Evolutionary conservation across 1,140 invertebrate species (phyloP).

Genomic region (Acromyrmex echinatior): DNA sequence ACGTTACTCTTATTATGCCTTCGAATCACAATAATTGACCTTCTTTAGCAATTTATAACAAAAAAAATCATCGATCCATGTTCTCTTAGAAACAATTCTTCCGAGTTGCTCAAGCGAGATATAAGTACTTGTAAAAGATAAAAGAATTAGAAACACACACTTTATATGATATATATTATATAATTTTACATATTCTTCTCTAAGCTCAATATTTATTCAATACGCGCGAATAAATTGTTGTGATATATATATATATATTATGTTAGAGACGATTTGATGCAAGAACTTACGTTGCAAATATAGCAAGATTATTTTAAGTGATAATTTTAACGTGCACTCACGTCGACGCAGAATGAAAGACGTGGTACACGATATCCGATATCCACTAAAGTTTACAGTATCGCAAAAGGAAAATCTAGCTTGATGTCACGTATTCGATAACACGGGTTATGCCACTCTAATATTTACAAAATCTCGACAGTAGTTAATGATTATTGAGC

Average conservation of each 20-base stretch:
- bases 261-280: background rate
- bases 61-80: slow-evolving; percentile 22
- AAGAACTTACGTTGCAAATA: slow-evolving; percentile 1
- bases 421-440: slow-evolving; percentile 48
- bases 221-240: background rate
- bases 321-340: background rate
- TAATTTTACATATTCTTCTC: background rate
- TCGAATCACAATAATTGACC: slow-evolving; percentile 12
- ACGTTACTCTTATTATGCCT: background rate
- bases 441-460: background rate
- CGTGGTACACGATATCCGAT: background rate
- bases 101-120: background rate
- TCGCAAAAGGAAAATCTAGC: slow-evolving; percentile 17
- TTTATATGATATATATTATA: background rate
- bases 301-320: slow-evolving; percentile 22
- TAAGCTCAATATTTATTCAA: background rate
- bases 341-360: slow-evolving; percentile 10
- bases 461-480: slow-evolving; percentile 44
- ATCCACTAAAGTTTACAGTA: slow-evolving; percentile 9
- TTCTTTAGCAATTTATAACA: background rate
- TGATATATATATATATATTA: background rate
- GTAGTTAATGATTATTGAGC: slow-evolving; percentile 29
- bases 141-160: slow-evolving; percentile 12
- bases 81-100: slow-evolving; percentile 1
- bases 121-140: background rate